phyloP scores from a whole-genome alignment of 2,888 invertebrate species.

The Apodemia mormo region DNA sequence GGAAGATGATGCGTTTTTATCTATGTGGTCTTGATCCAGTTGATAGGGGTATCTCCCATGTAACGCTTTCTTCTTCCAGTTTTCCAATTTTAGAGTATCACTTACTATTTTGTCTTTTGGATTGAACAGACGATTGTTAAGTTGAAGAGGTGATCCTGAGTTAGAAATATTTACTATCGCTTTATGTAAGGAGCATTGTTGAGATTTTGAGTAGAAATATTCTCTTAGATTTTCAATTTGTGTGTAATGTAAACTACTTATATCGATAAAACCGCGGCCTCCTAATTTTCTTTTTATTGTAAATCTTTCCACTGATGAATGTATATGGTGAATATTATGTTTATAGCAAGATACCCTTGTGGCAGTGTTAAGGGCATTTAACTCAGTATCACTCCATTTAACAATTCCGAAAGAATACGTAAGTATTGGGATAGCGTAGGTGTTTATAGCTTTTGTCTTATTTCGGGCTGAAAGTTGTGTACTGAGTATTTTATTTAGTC shows the following conservation, averaged over 20 bases:
- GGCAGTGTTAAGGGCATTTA: neutral
- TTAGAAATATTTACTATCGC: neutral
- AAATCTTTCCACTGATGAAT: constrained; percentile 17
- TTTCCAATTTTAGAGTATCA: neutral
- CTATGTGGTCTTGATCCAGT: no score
- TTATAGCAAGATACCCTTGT: neutral
- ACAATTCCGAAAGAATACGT: no score
- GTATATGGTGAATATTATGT: neutral
- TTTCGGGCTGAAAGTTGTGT: neutral
- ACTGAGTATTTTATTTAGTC: constrained; percentile 8
- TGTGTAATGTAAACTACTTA: constrained; percentile 11
- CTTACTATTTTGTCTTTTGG: neutral
- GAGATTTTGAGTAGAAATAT: neutral
- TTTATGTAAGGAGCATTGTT: neutral
- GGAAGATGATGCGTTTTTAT: no score
- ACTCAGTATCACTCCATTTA: constrained; percentile 1
- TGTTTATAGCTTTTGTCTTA: constrained; percentile 14
- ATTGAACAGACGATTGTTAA: neutral
- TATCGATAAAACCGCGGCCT: constrained; percentile 15
- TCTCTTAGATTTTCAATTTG: constrained; percentile 16
- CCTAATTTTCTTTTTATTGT: constrained; percentile 10
- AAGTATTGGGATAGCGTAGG: neutral
- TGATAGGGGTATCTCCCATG: no score
- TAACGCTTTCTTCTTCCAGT: no score
- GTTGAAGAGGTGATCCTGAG: neutral